Conservation (phyloP, 2,113 vertebrate species). For the Phalacrocorax aristotelis region DNA sequence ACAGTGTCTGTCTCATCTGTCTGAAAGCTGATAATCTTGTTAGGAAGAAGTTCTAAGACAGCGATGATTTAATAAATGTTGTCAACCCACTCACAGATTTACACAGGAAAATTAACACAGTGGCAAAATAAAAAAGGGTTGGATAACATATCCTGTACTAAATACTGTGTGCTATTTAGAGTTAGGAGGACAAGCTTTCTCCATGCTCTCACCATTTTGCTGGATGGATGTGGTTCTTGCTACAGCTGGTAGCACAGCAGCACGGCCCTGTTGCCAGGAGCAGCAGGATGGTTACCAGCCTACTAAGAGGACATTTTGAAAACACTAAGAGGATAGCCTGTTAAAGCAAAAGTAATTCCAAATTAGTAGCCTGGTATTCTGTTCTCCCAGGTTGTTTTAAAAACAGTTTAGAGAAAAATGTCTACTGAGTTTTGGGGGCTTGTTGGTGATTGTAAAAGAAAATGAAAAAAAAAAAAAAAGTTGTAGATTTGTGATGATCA, state of each 20-base stretch:
- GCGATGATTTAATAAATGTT: background rate
- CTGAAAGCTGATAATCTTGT: background rate
- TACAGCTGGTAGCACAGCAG: background rate
- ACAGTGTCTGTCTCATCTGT: background rate
- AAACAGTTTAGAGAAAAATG: background rate
- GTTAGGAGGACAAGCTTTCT: background rate
- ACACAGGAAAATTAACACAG: background rate
- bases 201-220: rapidly evolving
- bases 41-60: background rate
- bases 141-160: background rate
- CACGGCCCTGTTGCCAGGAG: background rate
- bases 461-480: background rate
- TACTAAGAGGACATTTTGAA: background rate
- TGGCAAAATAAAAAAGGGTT: background rate
- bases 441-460: background rate
- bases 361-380: background rate
- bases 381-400: background rate
- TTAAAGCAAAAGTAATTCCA: background rate
- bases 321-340: background rate
- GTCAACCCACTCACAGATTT: background rate
- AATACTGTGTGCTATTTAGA: rapidly evolving
- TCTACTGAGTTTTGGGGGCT: background rate
- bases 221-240: background rate
- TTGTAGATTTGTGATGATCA: background rate
- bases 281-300: background rate